A percentile compares a stretch with the other conserved stretches of the same genome.
Conservation (phyloP, 2,888 invertebrate genomes). For the Agrochola macilenta region DNA sequence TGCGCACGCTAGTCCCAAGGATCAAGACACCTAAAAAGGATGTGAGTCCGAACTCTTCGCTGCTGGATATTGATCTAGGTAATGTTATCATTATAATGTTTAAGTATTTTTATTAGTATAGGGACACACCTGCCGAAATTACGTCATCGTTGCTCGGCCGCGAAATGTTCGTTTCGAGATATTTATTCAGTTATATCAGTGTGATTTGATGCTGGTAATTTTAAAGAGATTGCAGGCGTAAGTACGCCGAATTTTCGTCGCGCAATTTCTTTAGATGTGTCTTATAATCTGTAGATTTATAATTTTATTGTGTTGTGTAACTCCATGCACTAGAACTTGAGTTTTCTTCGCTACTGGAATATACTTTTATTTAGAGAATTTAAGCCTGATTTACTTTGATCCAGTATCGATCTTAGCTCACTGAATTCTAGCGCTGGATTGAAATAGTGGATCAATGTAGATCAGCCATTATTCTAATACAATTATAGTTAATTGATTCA, state of each 20-base stretch:
- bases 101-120: neutral
- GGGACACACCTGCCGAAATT: neutral
- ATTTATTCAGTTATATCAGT: neutral
- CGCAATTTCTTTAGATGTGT: neutral
- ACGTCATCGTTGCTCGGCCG: too few relatives aligned
- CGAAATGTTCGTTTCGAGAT: neutral
- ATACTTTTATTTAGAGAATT: neutral
- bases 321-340: neutral
- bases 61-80: conserved; percentile 80
- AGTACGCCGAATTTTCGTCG: neutral
- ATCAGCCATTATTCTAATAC: neutral
- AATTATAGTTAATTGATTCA: too few relatives aligned
- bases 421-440: neutral
- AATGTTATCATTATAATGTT: conserved; percentile 33
- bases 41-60: conserved; percentile 77
- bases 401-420: neutral
- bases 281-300: neutral
- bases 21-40: conserved; percentile 85
- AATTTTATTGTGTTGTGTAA: neutral
- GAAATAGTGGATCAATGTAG: too few relatives aligned
- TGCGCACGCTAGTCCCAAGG: conserved; percentile 85
- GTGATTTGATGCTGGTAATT: neutral
- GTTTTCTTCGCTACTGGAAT: neutral
- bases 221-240: neutral
- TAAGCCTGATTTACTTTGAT: neutral